A percentile compares a stretch with the other conserved stretches of the same genome.
Evolutionary conservation across 1,140 invertebrate genomes (phyloP).

Genomic region (Leptinotarsa texana): DNA sequence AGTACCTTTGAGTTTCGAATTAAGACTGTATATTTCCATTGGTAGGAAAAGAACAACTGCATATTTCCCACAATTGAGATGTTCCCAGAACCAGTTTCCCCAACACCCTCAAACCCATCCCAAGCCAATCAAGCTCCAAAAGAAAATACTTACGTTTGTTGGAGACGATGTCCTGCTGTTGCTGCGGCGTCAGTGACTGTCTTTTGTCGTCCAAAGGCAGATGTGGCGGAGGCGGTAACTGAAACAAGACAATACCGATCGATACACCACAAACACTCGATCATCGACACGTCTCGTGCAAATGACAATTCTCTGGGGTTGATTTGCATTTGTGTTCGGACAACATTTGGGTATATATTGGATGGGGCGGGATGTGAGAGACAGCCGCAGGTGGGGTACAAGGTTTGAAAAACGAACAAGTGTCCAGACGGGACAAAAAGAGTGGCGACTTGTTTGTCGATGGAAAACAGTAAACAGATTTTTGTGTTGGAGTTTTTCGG

Average conservation of each 20-base stretch:
- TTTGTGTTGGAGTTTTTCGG: too few species aligned
- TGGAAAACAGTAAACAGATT: too few species aligned
- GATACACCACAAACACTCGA: slow-evolving; percentile 29
- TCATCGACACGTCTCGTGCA: not conserved
- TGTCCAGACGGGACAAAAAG: too few species aligned
- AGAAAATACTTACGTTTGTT: slow-evolving; percentile 17
- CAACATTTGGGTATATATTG: not conserved
- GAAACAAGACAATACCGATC: slow-evolving; percentile 45
- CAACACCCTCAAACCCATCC: not conserved
- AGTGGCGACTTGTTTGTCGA: too few species aligned
- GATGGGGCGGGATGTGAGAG: too few species aligned
- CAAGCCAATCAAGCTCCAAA: not conserved
- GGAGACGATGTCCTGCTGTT: slow-evolving; percentile 15
- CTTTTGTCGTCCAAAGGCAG: slow-evolving; percentile 44
- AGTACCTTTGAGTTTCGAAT: too few species aligned
- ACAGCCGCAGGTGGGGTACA: too few species aligned
- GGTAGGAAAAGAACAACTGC: too few species aligned
- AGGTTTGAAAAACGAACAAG: too few species aligned
- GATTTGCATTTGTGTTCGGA: not conserved
- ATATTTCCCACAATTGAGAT: too few species aligned
- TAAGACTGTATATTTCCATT: too few species aligned
- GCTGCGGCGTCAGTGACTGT: slow-evolving; percentile 34
- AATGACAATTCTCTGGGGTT: not conserved
- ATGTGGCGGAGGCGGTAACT: slow-evolving; percentile 50
- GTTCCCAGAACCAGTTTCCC: not conserved